These are phyloP conservation scores for Homalodisca vitripennis DNA, from an alignment of 1,140 invertebrate genomes.

Conservation along the genomic window DNA sequence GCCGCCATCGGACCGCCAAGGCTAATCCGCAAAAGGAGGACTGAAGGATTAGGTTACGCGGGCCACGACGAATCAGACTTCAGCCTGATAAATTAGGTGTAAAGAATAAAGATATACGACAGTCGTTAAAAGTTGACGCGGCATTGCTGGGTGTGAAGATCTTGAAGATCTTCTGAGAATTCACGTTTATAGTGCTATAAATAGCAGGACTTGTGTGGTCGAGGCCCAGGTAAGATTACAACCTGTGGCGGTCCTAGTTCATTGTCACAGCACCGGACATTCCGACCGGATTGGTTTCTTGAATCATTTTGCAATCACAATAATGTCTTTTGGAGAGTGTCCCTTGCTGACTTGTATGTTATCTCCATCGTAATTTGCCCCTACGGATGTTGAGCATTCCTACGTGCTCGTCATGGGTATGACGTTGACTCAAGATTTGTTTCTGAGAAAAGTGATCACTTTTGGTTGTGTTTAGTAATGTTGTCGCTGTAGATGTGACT, in stretches of 20 bases:
- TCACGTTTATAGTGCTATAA: conserved; percentile 19
- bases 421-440: too few species aligned
- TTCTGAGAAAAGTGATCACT: too few species aligned
- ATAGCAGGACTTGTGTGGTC: conserved; percentile 14
- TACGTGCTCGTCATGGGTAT: too few species aligned
- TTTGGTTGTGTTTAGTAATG: too few species aligned
- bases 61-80: conserved; percentile 13
- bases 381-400: not conserved
- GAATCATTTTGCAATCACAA: conserved; percentile 10
- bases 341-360: too few species aligned
- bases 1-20: too few species aligned
- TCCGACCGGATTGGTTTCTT: not conserved
- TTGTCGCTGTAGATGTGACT: too few species aligned
- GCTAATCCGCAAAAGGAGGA: conserved; percentile 13
- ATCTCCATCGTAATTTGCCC: too few species aligned
- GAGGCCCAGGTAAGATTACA: not conserved
- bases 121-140: conserved; percentile 20
- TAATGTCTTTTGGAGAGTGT: too few species aligned
- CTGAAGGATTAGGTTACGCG: conserved; percentile 5
- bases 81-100: conserved; percentile 24
- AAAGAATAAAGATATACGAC: conserved; percentile 26
- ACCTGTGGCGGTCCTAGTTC: not conserved
- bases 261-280: not conserved
- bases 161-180: conserved; percentile 7
- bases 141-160: conserved; percentile 6